Conservation (phyloP, 2,888 invertebrate genomes). For the Allygus modestus region DNA sequence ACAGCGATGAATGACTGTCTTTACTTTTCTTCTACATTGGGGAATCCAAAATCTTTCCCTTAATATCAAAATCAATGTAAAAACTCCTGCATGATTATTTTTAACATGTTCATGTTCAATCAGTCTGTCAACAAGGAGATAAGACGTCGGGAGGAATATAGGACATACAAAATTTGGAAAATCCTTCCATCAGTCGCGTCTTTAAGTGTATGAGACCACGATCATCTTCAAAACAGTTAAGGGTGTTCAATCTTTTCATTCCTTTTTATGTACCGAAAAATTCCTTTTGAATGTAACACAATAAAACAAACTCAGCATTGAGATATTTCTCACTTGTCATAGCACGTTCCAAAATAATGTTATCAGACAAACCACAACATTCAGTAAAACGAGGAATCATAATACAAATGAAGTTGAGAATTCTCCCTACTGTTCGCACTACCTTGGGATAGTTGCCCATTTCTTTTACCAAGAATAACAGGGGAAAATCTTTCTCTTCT, state of each 20-base stretch:
- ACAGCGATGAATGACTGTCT: constrained; percentile 42
- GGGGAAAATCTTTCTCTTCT: background rate
- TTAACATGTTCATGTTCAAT: background rate
- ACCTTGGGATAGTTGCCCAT: constrained; percentile 46
- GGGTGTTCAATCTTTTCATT: background rate
- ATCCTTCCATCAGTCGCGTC: constrained; percentile 41
- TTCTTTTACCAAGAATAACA: background rate
- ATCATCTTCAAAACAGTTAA: constrained; percentile 23
- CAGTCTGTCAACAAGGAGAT: background rate
- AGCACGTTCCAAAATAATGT: background rate
- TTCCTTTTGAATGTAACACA: constrained; percentile 44
- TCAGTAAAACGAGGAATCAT: background rate
- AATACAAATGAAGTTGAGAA: background rate
- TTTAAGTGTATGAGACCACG: constrained; percentile 29
- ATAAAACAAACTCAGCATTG: constrained; percentile 36
- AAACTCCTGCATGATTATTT: constrained; percentile 54
- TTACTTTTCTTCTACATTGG: constrained; percentile 35
- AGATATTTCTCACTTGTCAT: constrained; percentile 44
- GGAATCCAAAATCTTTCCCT: constrained; percentile 59
- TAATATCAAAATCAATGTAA: constrained; percentile 31
- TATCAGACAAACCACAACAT: constrained; percentile 23
- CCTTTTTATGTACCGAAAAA: constrained; percentile 12
- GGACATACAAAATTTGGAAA: constrained; percentile 43
- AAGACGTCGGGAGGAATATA: background rate
- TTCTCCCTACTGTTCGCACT: constrained; percentile 46